These are phyloP conservation scores for Drosophila lacertosa DNA, from an alignment of 1,140 invertebrate species.

Conservation along the genomic window DNA sequence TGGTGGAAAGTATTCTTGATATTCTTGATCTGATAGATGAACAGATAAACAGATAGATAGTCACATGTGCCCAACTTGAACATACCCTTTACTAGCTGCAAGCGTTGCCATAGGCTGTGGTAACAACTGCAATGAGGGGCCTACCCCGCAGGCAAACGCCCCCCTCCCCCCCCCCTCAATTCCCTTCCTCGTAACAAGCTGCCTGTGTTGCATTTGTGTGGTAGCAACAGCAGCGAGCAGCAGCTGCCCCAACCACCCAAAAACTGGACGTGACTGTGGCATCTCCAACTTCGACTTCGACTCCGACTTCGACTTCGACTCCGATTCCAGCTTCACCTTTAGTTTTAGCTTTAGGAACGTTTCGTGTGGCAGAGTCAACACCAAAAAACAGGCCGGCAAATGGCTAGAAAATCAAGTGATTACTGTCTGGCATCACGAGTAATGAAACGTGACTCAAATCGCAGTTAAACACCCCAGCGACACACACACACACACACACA, in stretches of 20 bases:
- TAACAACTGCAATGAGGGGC: neutral
- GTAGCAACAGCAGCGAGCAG: constrained; percentile 22
- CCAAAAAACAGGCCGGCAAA: constrained; percentile 44
- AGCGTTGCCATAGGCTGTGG: constrained; percentile 29
- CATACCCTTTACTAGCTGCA: too few species aligned
- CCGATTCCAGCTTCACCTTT: neutral
- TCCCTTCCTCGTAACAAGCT: constrained; percentile 47
- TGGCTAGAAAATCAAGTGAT: constrained; percentile 73
- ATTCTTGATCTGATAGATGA: too few species aligned
- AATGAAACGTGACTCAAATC: constrained; percentile 82
- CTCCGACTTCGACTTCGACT: neutral
- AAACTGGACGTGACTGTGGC: constrained; percentile 34
- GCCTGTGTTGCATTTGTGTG: constrained; percentile 34
- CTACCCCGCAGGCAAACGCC: too few species aligned
- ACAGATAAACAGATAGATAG: too few species aligned
- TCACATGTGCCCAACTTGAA: too few species aligned
- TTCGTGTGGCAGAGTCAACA: constrained; percentile 32
- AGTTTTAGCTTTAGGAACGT: neutral
- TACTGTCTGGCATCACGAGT: constrained; percentile 80
- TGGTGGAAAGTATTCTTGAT: too few species aligned
- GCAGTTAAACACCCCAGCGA: constrained; percentile 75
- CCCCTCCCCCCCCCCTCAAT: neutral
- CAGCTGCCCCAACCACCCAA: neutral
- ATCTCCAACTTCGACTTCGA: neutral
- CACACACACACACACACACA: constrained; percentile 36